Percentiles rank a stretch among this genome's conserved stretches.
phyloP scores from a whole-genome alignment of 2,888 invertebrate genomes.

The Drosophila silvestris region DNA sequence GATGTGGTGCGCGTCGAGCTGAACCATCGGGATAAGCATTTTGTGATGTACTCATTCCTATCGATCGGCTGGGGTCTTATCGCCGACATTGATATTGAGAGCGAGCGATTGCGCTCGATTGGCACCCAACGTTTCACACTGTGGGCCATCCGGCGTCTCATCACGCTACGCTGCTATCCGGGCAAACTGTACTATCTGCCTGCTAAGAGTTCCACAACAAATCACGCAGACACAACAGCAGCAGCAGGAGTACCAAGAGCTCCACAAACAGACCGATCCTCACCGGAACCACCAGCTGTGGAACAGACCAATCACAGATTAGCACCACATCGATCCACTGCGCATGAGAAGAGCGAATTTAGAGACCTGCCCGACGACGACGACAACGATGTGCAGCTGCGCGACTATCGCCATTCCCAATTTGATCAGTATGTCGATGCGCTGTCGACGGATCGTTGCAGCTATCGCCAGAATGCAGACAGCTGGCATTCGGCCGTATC shows the following conservation, averaged over 20 bases:
- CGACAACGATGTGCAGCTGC: conserved; percentile 37
- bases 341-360: conserved; percentile 24
- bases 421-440: conserved; percentile 71
- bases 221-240: background rate
- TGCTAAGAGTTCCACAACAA: background rate
- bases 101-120: conserved; percentile 94
- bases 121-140: conserved; percentile 96
- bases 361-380: conserved; percentile 53
- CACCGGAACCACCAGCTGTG: background rate
- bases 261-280: background rate
- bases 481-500: conserved; percentile 95
- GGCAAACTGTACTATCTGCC: conserved; percentile 94
- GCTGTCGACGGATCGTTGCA: conserved; percentile 85
- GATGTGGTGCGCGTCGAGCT: conserved; percentile 95
- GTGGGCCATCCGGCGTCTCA: conserved; percentile 94
- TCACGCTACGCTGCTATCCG: conserved; percentile 93
- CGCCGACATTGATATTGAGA: conserved; percentile 99
- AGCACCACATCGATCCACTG: conserved; percentile 12
- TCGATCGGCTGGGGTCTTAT: conserved; percentile 98
- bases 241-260: background rate
- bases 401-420: conserved; percentile 8
- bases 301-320: background rate
- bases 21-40: conserved; percentile 83
- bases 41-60: conserved; percentile 94
- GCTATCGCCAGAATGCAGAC: conserved; percentile 87